Evolutionary conservation across 2,113 vertebrate species (phyloP), one percentile per base, ranked within the genome.

Genomic region (Tetrax tetrax): DNA sequence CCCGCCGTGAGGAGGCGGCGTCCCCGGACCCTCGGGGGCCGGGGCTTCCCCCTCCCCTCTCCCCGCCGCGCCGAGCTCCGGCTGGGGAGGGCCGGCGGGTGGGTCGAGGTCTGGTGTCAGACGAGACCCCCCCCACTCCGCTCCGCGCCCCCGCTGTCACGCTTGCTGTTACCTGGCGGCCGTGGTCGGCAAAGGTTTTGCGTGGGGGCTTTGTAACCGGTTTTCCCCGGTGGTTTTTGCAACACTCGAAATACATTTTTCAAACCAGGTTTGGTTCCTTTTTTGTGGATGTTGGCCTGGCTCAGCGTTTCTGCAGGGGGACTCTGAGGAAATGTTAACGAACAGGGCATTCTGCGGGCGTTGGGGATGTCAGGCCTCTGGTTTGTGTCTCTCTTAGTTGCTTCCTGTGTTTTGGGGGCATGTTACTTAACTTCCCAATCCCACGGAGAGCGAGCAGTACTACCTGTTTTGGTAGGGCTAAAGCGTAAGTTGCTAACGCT

Each of bases 381-480:
- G 5, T 25, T 6, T 6, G 29, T 56, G 41, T 8, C 28, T 85
- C 31, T 45, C 61, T 35, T 12, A 25, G 60, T 75, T 14, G n/a
- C 86, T 92, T 94, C 83, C 89, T 93, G 94, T 82, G 83, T 90
- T 83, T 69, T 5, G 79, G 79, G 93, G 90, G 78, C 48, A 84
- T 12, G 3, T 92, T 92, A 38, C 89, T 96, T 80, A 80, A 69
- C 81, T 96, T 90, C 91, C 84, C 89, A 51, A 16, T 56, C 82
- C 74, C 47, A 23, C 35, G 8, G 82, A 27, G 84, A 70, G 43
- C 5, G 8, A 68, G 87, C 7, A 5, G 83, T 9, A 38, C 76
- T 90, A 80, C 82, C 89, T 91, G 89, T 93, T 95, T 69, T 72
- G 33, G 87, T 51, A 20, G 64, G 79, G 72, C 53, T 89, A 37